phyloP scores from a whole-genome alignment of 2,113 vertebrate species.

The Pionites leucogaster region DNA sequence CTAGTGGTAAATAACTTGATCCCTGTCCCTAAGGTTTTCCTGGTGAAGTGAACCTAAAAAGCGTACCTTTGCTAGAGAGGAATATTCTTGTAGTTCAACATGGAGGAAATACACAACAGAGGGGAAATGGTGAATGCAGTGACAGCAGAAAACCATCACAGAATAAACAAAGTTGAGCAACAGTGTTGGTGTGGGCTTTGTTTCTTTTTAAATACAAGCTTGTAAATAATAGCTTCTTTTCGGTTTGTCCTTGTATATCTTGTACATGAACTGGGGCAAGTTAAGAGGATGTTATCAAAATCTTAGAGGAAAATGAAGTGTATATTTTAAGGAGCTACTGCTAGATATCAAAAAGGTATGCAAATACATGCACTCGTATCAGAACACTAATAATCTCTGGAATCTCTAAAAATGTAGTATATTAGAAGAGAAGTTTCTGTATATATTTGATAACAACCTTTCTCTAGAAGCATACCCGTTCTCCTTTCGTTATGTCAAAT shows the following conservation, averaged over 20 bases:
- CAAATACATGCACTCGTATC: not conserved
- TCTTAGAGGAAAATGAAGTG: not conserved
- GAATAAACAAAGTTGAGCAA: conserved; percentile 50
- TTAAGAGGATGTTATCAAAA: not conserved
- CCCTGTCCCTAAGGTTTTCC: not conserved
- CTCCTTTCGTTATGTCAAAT: not conserved
- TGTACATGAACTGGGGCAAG: not conserved
- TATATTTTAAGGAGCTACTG: not conserved
- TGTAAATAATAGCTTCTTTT: not conserved
- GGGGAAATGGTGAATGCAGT: conserved; percentile 35
- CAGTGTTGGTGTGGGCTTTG: not conserved
- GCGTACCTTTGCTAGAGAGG: not conserved
- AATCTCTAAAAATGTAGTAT: not conserved
- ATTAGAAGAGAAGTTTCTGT: not conserved
- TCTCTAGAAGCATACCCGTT: not conserved
- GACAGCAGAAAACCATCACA: not conserved
- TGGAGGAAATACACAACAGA: conserved; percentile 52
- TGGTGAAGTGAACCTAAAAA: not conserved
- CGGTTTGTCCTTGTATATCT: not conserved
- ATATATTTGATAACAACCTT: not conserved
- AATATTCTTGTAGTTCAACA: conserved; percentile 16
- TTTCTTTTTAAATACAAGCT: not conserved
- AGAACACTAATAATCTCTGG: not conserved
- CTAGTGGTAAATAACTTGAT: not conserved
- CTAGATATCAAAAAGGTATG: not conserved